Base-by-base conservation (phyloP, 2,888 invertebrate genomes). In the Cosmia trapezina region DNA sequence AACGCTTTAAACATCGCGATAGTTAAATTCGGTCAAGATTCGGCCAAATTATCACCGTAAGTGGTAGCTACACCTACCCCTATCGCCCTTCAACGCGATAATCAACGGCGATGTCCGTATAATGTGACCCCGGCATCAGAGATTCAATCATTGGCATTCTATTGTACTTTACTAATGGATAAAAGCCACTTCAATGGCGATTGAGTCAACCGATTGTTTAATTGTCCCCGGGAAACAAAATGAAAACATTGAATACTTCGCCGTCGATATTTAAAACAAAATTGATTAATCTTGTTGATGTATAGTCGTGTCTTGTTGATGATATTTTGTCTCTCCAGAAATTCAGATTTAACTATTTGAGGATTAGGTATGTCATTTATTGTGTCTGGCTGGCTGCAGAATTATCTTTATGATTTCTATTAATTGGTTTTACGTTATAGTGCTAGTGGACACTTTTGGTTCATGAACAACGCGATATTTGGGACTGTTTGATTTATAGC, bases 241-340 rank as follows among this genome's bases (percentile, higher is more conserved):
- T 37, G 69, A 45, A 63, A 63, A 49, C 49, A 63, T 49, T 33
- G 12, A 19, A 47, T 47, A 62, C 28, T 47, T 33, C 14, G n/a
- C n/a, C 14, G 17, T n/a, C 17, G 12, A 57, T 49, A 22, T 71
- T 61, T 56, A 71, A 49, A 73, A 73, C 73, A 72, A 72, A 61
- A 61, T 33, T n/a, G 28, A 45, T 65, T 65, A 2, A 14, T 22
- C 6, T 22, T 33, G n/a, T n/a, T 53, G 28, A 64, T 28, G 22
- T 62, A 11, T n/a, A 47, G 22, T 60, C 41, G 11, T 28, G 12
- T 19, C 7, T 19, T 33, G 47, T 2, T 45, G 45, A 45, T 19
- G 45, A 19, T 2, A 45, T 28, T 59, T 28, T 17, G 8, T 37
- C n/a, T 19, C 19, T 37, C 1, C 5, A 11, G 19, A 57, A 11